A percentile compares a stretch with the other conserved stretches of the same genome.
phyloP scores from a whole-genome alignment of 2,797 vertebrate genomes.

The Lepilemur ruficaudatus region DNA sequence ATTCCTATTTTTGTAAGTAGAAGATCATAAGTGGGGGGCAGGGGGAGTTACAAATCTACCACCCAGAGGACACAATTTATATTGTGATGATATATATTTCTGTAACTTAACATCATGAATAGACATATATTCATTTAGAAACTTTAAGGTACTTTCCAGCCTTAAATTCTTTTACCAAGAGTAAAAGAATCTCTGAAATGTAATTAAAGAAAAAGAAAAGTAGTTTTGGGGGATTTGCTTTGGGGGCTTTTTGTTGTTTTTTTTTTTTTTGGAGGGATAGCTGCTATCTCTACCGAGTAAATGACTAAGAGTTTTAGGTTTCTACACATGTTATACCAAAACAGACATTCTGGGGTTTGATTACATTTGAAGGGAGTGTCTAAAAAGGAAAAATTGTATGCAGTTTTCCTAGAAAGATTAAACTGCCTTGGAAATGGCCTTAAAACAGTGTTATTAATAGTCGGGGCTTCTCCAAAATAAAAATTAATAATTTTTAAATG shows the following conservation, averaged over 20 bases:
- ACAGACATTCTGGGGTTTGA: not conserved
- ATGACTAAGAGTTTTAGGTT: not conserved
- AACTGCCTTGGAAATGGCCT: slow-evolving; percentile 1
- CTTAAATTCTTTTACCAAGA: slow-evolving; percentile 18
- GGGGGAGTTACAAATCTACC: not conserved
- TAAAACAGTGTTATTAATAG: not conserved
- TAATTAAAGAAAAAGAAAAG: slow-evolving; percentile 16
- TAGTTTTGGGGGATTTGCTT: not conserved
- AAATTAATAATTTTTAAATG: slow-evolving; percentile 20
- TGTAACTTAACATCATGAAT: not conserved
- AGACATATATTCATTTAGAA: not conserved
- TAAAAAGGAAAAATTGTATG: not conserved
- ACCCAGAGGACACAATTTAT: not conserved
- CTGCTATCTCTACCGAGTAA: not conserved
- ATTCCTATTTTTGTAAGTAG: not conserved
- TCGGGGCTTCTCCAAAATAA: not conserved
- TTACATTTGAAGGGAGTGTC: slow-evolving; percentile 8
- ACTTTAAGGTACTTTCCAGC: not conserved
- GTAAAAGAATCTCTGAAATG: not conserved
- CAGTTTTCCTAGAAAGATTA: slow-evolving; percentile 5
- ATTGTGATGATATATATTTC: not conserved
- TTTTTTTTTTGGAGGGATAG: not conserved
- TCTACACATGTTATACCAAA: not conserved
- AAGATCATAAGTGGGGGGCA: not conserved
- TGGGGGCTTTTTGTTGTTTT: not conserved